Percentiles rank a stretch among this genome's conserved stretches.
Evolutionary conservation across 2,797 vertebrate genomes (phyloP).

Genomic region (Chrysocyon brachyurus): DNA sequence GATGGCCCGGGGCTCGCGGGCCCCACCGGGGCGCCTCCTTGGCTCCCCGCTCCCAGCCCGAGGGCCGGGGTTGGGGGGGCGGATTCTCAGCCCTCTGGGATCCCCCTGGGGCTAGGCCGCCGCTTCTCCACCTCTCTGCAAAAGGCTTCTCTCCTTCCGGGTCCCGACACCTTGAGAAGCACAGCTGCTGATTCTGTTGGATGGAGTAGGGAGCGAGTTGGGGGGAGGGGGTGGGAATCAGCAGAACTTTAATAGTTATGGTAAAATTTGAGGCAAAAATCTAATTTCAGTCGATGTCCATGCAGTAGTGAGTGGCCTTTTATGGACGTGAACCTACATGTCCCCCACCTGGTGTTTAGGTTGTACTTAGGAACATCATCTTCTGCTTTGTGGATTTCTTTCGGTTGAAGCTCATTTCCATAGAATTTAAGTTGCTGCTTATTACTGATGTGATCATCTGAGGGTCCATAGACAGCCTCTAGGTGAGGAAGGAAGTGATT

Average conservation of each 20-base stretch:
- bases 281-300: not conserved
- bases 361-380: not conserved
- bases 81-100: not conserved
- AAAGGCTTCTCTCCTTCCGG: not conserved
- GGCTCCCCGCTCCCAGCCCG: not conserved
- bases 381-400: not conserved
- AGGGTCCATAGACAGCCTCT: not conserved
- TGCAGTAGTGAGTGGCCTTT: not conserved
- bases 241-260: not conserved
- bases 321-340: not conserved
- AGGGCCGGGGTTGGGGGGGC: not conserved
- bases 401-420: not conserved
- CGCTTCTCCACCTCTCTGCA: not conserved
- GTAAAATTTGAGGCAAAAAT: not conserved
- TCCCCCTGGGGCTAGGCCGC: not conserved
- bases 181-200: not conserved
- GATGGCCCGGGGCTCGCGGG: not conserved
- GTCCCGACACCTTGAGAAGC: not conserved
- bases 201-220: too few species aligned
- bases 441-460: not conserved
- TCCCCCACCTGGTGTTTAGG: not conserved
- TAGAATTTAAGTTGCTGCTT: not conserved
- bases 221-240: not conserved
- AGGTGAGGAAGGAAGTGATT: not conserved
- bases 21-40: not conserved